Evolutionary conservation across 35 echinoderm and acorn worm species (phyloP), one percentile per base, ranked within the genome.

Genomic region (Heliocidaris tuberculata): DNA sequence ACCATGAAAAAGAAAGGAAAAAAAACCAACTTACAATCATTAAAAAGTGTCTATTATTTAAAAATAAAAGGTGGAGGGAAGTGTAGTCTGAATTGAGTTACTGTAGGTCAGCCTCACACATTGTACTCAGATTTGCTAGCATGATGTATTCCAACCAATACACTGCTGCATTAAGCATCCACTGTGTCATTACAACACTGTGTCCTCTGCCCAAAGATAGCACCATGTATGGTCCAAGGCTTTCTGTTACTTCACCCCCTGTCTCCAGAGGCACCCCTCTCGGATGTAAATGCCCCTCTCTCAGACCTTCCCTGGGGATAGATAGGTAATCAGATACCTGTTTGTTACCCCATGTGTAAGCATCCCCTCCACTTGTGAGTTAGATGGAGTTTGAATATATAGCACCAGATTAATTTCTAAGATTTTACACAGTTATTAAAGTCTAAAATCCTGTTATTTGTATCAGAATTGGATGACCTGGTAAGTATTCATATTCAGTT

Each of bases 21-120:
- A n/a, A n/a, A n/a, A n/a, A n/a, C n/a, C n/a, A n/a, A n/a, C n/a
- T n/a, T n/a, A n/a, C n/a, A n/a, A n/a, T n/a, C n/a, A n/a, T n/a
- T n/a, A n/a, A n/a, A n/a, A n/a, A n/a, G n/a, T n/a, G n/a, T n/a
- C n/a, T n/a, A 42, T 42, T 42, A 42, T 42, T 42, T 42, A 42
- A 42, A 42, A 42, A 42, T 1, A 60, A 60, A 78, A 78, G 2
- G 65, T n/a, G 65, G 65, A 78, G 65, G 65, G 27, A 24, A 78
- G 65, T 78, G 27, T 78, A 78, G 65, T 78, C 65, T 78, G 65
- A 78, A 78, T 78, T 78, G 65, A 78, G 65, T 78, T 78, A 78
- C 65, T 78, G 21, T 8, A 0, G 7, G 60, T 16, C 65, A 78
- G 65, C 65, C 65, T 78, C 50, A 52, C 50, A 52, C 12, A 52